Conservation (phyloP, 1,140 invertebrate species). For the Trinorchestia longiramus region DNA sequence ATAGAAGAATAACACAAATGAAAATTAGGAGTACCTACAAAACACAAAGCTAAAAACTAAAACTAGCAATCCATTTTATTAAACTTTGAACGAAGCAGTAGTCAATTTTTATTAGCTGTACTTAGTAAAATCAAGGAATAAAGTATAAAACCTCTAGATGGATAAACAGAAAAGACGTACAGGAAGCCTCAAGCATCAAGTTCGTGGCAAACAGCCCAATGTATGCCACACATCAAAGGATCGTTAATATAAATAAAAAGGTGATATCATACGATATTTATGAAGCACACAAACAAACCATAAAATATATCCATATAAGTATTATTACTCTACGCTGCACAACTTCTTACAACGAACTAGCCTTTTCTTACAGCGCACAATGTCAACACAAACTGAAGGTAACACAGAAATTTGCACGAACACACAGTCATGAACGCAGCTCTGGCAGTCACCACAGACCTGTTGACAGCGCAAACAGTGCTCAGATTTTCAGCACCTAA, state of each 20-base stretch:
- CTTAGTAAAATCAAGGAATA: background rate
- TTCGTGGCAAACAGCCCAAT: background rate
- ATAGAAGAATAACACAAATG: background rate
- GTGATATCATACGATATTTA: background rate
- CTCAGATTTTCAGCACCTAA: background rate
- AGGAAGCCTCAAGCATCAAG: background rate
- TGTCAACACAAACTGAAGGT: background rate
- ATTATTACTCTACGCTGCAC: background rate
- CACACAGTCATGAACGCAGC: background rate
- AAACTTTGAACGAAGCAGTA: background rate
- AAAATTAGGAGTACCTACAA: background rate
- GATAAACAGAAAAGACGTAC: background rate
- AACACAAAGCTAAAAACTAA: background rate
- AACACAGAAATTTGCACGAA: background rate
- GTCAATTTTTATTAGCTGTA: background rate
- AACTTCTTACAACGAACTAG: background rate
- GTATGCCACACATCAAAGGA: background rate
- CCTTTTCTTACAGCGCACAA: background rate
- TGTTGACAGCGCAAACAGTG: background rate
- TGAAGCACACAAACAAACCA: background rate
- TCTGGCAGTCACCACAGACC: background rate
- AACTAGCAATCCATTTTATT: background rate
- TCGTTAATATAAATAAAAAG: background rate
- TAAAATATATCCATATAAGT: background rate
- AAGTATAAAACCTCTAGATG: background rate